A percentile compares a stretch with the other conserved stretches of the same genome.
phyloP scores from a whole-genome alignment of 2,797 vertebrate genomes.

The Arrhamphus sclerolepis region DNA sequence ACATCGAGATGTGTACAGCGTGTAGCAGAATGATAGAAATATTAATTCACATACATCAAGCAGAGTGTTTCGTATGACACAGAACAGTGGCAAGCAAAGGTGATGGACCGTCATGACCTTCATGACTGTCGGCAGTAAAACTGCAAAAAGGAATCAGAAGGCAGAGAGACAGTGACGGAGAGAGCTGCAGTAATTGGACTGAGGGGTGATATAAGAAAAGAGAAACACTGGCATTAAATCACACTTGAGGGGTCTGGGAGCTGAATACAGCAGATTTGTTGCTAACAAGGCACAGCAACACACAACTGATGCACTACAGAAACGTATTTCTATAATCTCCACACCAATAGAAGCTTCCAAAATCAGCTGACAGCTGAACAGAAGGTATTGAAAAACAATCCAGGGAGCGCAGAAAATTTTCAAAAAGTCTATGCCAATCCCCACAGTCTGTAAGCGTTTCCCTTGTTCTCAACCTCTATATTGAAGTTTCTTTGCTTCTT shows the following conservation, averaged over 20 bases:
- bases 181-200: slow-evolving; percentile 41
- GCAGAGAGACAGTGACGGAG: slow-evolving; percentile 1
- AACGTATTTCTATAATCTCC: slow-evolving; percentile 25
- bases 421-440: slow-evolving; percentile 11
- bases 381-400: slow-evolving; percentile 19
- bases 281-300: slow-evolving; percentile 56
- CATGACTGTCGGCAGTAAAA: slow-evolving; percentile 46
- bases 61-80: slow-evolving; percentile 19
- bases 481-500: slow-evolving; percentile 23
- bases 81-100: slow-evolving; percentile 41
- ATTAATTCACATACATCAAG: slow-evolving; percentile 24
- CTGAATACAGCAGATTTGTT: slow-evolving; percentile 35
- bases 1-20: background rate
- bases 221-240: slow-evolving; percentile 49
- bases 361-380: slow-evolving; percentile 26
- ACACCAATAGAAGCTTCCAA: slow-evolving; percentile 22
- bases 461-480: slow-evolving; percentile 17
- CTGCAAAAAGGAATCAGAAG: slow-evolving; percentile 54
- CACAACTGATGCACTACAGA: slow-evolving; percentile 22
- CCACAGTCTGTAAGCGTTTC: slow-evolving; percentile 13
- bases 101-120: slow-evolving; percentile 65
- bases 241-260: slow-evolving; percentile 28
- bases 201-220: slow-evolving; percentile 28
- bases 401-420: background rate
- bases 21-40: slow-evolving; percentile 9